Conservation (phyloP, 2,797 vertebrate genomes). For the Tapirus indicus region DNA sequence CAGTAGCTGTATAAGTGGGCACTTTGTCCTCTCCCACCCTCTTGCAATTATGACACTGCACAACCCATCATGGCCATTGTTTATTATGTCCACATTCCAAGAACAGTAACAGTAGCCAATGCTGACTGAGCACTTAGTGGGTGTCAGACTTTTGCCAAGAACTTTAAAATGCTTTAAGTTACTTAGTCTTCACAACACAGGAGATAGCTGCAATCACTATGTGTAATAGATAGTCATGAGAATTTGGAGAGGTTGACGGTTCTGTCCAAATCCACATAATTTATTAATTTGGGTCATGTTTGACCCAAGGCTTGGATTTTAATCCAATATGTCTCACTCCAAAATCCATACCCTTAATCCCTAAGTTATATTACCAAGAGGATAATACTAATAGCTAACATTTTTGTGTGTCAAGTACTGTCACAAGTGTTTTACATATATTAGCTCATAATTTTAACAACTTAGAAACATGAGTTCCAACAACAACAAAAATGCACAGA, state of each 20-base stretch:
- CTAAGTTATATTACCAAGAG: neutral
- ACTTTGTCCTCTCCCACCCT: conserved; percentile 58
- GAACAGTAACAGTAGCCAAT: conserved; percentile 53
- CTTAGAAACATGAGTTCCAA: neutral
- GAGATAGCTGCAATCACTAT: neutral
- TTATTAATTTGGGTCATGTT: too few relatives aligned
- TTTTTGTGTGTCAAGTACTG: neutral
- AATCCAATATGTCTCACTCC: neutral
- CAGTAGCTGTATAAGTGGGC: conserved; percentile 60
- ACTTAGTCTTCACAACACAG: neutral
- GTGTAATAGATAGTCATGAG: neutral
- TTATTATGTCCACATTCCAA: neutral
- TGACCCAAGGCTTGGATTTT: neutral
- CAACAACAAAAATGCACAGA: neutral
- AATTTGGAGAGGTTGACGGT: neutral
- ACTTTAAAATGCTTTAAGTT: neutral
- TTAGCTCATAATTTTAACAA: neutral
- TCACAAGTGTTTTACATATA: neutral
- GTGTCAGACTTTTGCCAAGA: neutral
- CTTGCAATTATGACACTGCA: conserved; percentile 67
- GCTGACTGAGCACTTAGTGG: neutral
- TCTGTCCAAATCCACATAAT: neutral
- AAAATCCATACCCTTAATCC: neutral
- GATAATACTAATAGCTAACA: neutral
- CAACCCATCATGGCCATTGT: conserved; percentile 63